Evolutionary conservation across 2,888 invertebrate genomes (phyloP).

Genomic region (Pyrgus malvae): DNA sequence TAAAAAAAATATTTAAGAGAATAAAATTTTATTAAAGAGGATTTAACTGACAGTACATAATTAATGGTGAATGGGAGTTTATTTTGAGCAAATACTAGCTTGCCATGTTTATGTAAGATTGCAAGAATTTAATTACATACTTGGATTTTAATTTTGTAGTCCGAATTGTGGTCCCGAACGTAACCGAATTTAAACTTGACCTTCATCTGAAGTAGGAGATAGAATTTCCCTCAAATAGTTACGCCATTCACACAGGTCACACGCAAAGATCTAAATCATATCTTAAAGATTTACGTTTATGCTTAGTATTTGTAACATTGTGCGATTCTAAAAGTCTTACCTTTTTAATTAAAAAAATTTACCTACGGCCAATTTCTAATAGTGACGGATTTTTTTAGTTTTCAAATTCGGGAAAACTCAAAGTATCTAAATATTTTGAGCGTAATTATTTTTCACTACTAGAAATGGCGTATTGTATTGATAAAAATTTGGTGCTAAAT

Average conservation of each 20-base stretch:
- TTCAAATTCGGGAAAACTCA: background rate
- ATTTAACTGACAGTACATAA: background rate
- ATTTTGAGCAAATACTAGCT: too few species aligned
- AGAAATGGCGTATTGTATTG: slow-evolving; percentile 9
- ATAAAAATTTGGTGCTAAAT: slow-evolving; percentile 20
- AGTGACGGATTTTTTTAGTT: background rate
- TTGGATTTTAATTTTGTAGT: slow-evolving; percentile 4
- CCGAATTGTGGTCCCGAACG: slow-evolving; percentile 36
- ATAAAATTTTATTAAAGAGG: too few species aligned
- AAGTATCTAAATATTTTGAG: background rate
- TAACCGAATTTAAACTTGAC: slow-evolving; percentile 25
- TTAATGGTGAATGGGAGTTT: slow-evolving; percentile 4
- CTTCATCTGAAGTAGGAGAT: slow-evolving; percentile 14
- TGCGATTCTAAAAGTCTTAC: slow-evolving; percentile 24
- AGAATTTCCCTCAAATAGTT: slow-evolving; percentile 1
- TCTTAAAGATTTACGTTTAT: slow-evolving; percentile 14
- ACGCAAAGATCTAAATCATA: slow-evolving; percentile 34
- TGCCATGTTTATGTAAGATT: too few species aligned
- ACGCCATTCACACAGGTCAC: slow-evolving; percentile 48
- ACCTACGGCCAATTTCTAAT: background rate
- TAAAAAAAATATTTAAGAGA: background rate
- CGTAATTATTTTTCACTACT: background rate
- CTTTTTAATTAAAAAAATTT: slow-evolving; percentile 16
- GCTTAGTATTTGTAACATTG: slow-evolving; percentile 14
- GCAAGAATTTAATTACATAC: too few species aligned